Conservation (phyloP, 30 jellyfish, hydroid and myxozoan genomes). For the Turritopsis rubra region DNA sequence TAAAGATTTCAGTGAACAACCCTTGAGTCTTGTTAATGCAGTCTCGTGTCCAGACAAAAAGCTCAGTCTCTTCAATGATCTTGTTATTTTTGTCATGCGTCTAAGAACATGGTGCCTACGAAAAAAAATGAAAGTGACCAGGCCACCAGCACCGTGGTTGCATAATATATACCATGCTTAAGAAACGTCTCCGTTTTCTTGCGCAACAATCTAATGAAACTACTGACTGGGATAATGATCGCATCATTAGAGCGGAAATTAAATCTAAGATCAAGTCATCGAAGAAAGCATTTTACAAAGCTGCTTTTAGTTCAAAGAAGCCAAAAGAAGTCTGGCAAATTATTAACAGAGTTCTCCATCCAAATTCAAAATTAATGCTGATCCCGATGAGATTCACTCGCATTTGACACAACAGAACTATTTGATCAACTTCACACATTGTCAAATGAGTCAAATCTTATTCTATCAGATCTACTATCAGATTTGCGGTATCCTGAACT, state of each 20-base stretch:
- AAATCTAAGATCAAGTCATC: no score
- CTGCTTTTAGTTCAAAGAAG: no score
- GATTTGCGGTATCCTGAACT: no score
- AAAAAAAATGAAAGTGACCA: conserved; percentile 3
- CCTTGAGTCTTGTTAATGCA: not conserved
- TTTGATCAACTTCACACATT: no score
- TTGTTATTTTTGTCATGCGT: not conserved
- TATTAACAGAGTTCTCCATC: no score
- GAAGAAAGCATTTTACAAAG: no score
- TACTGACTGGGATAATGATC: not conserved
- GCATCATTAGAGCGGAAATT: conserved; percentile 2
- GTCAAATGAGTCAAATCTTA: no score
- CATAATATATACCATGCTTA: not conserved
- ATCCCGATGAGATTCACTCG: no score
- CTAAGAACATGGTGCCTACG: not conserved
- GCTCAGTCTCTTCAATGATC: not conserved
- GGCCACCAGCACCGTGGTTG: conserved; percentile 13
- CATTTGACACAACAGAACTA: no score
- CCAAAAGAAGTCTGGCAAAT: no score
- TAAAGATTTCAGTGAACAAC: not conserved
- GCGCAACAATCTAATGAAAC: not conserved
- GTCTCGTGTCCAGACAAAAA: not conserved
- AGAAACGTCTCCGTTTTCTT: not conserved
- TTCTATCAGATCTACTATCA: no score
- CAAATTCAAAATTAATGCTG: no score